These are phyloP conservation scores for Pantherophis guttatus DNA, from an alignment of 2,113 vertebrate genomes.

Conservation along the genomic window DNA sequence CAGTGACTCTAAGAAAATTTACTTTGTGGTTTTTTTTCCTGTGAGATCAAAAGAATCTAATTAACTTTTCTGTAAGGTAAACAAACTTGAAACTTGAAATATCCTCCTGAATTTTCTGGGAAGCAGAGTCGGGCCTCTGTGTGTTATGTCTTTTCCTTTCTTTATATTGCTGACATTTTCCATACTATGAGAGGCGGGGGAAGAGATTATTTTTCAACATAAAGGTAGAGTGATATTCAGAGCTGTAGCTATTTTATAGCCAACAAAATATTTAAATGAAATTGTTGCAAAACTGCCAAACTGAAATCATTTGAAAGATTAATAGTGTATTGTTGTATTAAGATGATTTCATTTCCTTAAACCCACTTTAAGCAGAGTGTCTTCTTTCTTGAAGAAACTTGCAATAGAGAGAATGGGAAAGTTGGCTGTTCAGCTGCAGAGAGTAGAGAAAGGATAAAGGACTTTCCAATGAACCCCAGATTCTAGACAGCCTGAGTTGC, in stretches of 20 bases:
- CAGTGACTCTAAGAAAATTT: slow-evolving; percentile 69
- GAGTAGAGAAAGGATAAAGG: neutral
- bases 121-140: slow-evolving; percentile 40
- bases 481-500: neutral
- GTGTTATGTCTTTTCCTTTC: slow-evolving; percentile 38
- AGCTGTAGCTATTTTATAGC: slow-evolving; percentile 25
- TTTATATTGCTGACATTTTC: slow-evolving; percentile 11
- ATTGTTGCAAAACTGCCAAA: slow-evolving; percentile 52
- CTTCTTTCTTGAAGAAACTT: slow-evolving; percentile 22
- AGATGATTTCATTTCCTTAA: slow-evolving; percentile 47
- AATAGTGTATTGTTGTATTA: slow-evolving; percentile 60
- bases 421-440: slow-evolving; percentile 14
- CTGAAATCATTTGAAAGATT: slow-evolving; percentile 49
- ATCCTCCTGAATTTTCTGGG: slow-evolving; percentile 54
- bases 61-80: slow-evolving; percentile 78
- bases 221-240: neutral
- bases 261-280: slow-evolving; percentile 61
- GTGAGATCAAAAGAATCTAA: slow-evolving; percentile 76
- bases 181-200: accelerated
- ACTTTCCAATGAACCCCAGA: slow-evolving; percentile 14
- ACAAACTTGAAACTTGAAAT: slow-evolving; percentile 72
- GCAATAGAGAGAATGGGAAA: slow-evolving; percentile 56
- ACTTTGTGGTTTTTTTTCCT: slow-evolving; percentile 72
- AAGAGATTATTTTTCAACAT: accelerated
- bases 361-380: slow-evolving; percentile 49